Evolutionary conservation across 2,797 vertebrate species (phyloP).

Genomic region (Enteromius thamalakanensis): DNA sequence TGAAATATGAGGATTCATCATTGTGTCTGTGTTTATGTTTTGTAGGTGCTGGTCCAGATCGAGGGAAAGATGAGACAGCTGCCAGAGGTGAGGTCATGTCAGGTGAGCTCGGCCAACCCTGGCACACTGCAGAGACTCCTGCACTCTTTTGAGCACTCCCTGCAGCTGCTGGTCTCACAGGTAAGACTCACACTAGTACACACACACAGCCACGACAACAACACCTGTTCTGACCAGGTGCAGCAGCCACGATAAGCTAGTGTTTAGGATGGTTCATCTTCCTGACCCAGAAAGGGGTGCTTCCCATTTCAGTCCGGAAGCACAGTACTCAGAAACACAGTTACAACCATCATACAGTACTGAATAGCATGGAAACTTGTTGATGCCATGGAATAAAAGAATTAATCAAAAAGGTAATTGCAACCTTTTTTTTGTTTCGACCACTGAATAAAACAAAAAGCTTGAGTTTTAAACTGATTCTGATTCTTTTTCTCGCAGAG

Average conservation of each 20-base stretch:
- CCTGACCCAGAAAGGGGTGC: constrained; percentile 15
- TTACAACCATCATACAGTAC: not conserved
- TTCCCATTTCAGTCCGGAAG: constrained; percentile 8
- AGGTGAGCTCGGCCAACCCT: constrained; percentile 84
- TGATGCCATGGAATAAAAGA: not conserved
- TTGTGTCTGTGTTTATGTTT: constrained; percentile 37
- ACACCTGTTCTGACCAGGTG: constrained; percentile 50
- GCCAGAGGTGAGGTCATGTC: constrained; percentile 85
- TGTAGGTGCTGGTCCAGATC: constrained; percentile 86
- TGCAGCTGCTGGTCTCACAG: constrained; percentile 89
- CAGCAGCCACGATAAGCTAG: constrained; percentile 1
- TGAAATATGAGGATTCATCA: not conserved
- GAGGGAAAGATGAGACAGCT: constrained; percentile 89
- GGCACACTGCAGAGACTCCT: constrained; percentile 87
- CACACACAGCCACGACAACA: constrained; percentile 14
- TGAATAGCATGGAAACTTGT: not conserved
- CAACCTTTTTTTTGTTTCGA: not conserved
- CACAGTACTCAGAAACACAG: not conserved
- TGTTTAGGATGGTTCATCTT: constrained; percentile 25
- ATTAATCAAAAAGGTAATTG: not conserved
- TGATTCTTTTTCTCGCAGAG: not conserved
- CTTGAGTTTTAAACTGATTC: not conserved
- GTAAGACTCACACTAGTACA: constrained; percentile 65
- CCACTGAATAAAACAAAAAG: not conserved
- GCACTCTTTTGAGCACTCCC: constrained; percentile 89